These are phyloP conservation scores for Darevskia mixta DNA, from an alignment of 2,797 vertebrate genomes.

Conservation along the genomic window DNA sequence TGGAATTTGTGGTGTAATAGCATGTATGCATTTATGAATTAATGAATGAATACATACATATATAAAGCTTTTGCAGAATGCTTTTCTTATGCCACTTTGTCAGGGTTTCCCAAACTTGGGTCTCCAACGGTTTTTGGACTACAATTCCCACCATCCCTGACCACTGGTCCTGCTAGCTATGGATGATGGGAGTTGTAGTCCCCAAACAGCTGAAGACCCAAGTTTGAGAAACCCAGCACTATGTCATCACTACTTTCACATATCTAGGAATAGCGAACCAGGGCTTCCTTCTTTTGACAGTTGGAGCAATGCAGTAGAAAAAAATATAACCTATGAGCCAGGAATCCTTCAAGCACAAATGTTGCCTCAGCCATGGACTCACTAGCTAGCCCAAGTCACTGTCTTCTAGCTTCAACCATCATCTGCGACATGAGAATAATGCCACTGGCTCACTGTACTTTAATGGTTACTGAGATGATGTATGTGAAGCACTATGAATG, in stretches of 20 bases:
- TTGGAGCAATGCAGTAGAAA: not conserved
- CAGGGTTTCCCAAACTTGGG: too few species aligned
- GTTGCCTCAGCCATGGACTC: not conserved
- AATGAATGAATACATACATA: not conserved
- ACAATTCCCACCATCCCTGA: too few species aligned
- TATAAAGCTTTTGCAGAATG: not conserved
- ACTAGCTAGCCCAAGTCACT: not conserved
- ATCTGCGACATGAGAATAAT: not conserved
- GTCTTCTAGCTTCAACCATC: not conserved
- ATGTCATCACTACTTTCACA: not conserved
- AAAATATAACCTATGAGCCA: not conserved
- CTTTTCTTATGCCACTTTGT: not conserved
- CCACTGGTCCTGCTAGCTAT: too few species aligned
- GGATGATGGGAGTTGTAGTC: too few species aligned
- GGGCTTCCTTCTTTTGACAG: not conserved
- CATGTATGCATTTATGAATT: not conserved
- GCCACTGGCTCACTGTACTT: not conserved
- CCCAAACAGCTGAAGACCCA: too few species aligned
- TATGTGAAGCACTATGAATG: not conserved
- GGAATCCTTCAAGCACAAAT: not conserved
- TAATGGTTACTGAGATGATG: not conserved
- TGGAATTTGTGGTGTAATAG: not conserved
- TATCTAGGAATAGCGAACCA: not conserved
- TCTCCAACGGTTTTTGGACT: too few species aligned
- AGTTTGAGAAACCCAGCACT: not conserved